Conservation (phyloP, 92 coral and sea anemone genomes). For the Anthopleura xanthogrammica region DNA sequence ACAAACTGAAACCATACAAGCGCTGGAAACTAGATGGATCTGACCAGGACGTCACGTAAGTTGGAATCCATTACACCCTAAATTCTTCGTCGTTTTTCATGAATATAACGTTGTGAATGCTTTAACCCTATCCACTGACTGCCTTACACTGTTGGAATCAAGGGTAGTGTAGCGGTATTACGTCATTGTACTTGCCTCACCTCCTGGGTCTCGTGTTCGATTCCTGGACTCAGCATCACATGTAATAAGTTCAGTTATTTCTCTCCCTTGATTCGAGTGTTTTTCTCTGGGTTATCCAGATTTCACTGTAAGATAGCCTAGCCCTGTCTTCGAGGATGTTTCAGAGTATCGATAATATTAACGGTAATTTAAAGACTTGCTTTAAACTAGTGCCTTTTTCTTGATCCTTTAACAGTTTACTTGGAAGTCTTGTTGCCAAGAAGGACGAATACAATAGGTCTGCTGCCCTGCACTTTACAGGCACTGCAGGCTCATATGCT, state of each 20-base stretch:
- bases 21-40: slow-evolving; percentile 18
- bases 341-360: no score
- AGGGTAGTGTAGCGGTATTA: no score
- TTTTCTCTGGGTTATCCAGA: no score
- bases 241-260: no score
- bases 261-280: no score
- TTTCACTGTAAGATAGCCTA: not conserved
- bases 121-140: no score
- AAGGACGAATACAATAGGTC: not conserved
- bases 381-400: not conserved
- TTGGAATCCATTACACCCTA: not conserved
- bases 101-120: no score
- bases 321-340: not conserved
- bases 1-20: not conserved
- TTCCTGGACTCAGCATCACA: no score
- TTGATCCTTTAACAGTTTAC: not conserved
- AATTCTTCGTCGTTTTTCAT: not conserved
- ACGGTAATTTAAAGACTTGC: not conserved
- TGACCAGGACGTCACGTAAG: slow-evolving; percentile 11
- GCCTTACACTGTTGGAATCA: no score
- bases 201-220: no score
- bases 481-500: slow-evolving; percentile 20
- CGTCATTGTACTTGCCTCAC: no score
- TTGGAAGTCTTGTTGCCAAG: not conserved
- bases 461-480: slow-evolving; percentile 16